Evolutionary conservation across 2,888 invertebrate genomes (phyloP), one percentile per base, ranked within the genome.

Genomic region (Drosophila macrospina): DNA sequence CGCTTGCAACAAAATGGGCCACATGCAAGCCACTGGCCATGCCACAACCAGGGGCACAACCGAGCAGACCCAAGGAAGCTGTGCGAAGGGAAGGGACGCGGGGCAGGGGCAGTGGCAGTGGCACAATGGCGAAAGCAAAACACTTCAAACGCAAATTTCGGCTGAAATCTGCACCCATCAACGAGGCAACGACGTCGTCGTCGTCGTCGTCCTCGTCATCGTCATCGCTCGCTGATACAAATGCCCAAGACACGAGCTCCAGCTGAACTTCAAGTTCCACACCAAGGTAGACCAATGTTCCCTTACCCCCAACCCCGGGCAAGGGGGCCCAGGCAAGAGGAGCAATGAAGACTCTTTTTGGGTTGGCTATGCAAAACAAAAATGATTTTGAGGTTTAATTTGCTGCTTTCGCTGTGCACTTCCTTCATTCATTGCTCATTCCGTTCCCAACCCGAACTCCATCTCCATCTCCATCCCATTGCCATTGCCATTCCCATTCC

Each of bases 81-180:
- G 11, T 26, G 10, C 7, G 7, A 7, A 10, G 16, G 26, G 5
- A 0, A 1, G 30, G 37, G 15, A 10, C 2, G 7, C 5, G 28
- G 28, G 28, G 26, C 15, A n/a, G 37, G 32, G 48, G 26, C 3
- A 20, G 20, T 20, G 20, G 20, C 20, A 20, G 20, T 20, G 61
- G 50, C 65, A 65, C 65, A 73, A 70, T 42, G 50, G 67, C 63
- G 65, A 74, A 77, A 82, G 60, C 78, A 72, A 75, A 82, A 66
- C 85, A 85, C 85, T 85, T 86, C 80, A 86, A 89, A 86, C 80
- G 76, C 84, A 86, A 89, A 89, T 90, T 90, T 90, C 90, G 88
- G 83, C 88, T 84, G 89, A 89, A 90, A 89, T 86, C 80, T 88
- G 82, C 84, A 85, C 80, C 85, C 84, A 85, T 85, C 84, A 87